Percentiles rank a stretch among this genome's conserved stretches.
Conservation (phyloP, 2,888 invertebrate species). For the Pandemis corylana region DNA sequence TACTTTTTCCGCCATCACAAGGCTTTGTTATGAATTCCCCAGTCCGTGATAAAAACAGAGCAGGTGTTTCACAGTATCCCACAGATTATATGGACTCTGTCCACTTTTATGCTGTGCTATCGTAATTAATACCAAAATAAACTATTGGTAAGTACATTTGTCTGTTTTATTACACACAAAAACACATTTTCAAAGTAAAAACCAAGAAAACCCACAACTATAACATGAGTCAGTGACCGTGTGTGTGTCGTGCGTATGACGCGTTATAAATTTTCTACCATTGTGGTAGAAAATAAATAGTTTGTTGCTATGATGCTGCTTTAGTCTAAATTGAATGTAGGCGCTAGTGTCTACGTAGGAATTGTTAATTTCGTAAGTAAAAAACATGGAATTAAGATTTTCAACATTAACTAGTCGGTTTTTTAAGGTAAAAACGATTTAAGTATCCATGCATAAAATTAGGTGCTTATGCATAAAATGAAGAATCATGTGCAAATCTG, state of each 20-base stretch:
- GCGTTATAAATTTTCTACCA: slow-evolving; percentile 23
- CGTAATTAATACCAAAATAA: slow-evolving; percentile 5
- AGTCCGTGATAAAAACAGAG: slow-evolving; percentile 43
- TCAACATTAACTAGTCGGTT: too few species aligned
- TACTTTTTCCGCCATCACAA: slow-evolving; percentile 68
- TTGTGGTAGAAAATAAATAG: slow-evolving; percentile 27
- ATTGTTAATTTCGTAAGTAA: not conserved
- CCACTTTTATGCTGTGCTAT: slow-evolving; percentile 19
- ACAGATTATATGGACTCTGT: slow-evolving; percentile 1
- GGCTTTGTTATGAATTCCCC: slow-evolving; percentile 30
- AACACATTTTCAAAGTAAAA: slow-evolving; percentile 33
- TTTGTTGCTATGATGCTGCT: not conserved
- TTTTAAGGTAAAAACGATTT: too few species aligned
- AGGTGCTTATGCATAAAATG: too few species aligned
- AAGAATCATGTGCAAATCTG: too few species aligned
- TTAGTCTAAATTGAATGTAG: too few species aligned
- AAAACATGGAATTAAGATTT: not conserved
- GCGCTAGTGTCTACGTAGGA: not conserved
- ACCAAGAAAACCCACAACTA: slow-evolving; percentile 33
- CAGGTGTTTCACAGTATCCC: slow-evolving; percentile 45
- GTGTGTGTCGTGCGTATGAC: slow-evolving; percentile 32
- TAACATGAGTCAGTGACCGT: slow-evolving; percentile 45
- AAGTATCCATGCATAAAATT: too few species aligned
- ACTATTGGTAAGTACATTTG: slow-evolving; percentile 27
- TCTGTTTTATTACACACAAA: slow-evolving; percentile 35